phyloP scores from a whole-genome alignment of 2,113 vertebrate species.

The Sphyrna mokarran region DNA sequence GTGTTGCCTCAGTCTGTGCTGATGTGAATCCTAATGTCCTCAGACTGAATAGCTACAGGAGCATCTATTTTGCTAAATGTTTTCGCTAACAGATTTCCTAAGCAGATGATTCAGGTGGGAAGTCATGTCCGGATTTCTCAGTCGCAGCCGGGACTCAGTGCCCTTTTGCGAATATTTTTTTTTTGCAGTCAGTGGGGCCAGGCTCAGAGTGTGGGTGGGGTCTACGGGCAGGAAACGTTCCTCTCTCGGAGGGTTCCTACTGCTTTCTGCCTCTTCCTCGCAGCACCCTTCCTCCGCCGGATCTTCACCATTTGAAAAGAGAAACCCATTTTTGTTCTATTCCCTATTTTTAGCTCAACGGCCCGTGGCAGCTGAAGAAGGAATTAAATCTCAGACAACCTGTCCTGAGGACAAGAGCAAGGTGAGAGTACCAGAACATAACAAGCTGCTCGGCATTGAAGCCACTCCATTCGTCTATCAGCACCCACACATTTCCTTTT shows the following conservation, averaged over 20 bases:
- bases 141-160: background rate
- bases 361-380: background rate
- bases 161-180: background rate
- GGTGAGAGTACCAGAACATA: constrained; percentile 5
- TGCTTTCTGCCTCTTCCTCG: background rate
- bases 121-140: background rate
- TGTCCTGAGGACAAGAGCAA: background rate
- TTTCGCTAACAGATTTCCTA: background rate
- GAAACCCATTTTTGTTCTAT: background rate
- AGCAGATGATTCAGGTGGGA: background rate
- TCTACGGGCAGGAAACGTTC: background rate
- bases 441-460: background rate
- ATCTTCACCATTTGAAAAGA: background rate
- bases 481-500: constrained; percentile 38
- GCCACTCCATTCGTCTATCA: background rate
- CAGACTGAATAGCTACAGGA: background rate
- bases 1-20: background rate
- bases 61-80: background rate
- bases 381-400: background rate
- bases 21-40: background rate
- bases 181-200: background rate
- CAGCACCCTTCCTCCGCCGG: background rate
- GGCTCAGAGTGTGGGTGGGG: background rate
- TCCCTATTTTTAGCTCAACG: background rate
- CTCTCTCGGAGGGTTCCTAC: background rate